Base-by-base conservation (phyloP, 1,140 invertebrate genomes). In the Ooceraea biroi region DNA sequence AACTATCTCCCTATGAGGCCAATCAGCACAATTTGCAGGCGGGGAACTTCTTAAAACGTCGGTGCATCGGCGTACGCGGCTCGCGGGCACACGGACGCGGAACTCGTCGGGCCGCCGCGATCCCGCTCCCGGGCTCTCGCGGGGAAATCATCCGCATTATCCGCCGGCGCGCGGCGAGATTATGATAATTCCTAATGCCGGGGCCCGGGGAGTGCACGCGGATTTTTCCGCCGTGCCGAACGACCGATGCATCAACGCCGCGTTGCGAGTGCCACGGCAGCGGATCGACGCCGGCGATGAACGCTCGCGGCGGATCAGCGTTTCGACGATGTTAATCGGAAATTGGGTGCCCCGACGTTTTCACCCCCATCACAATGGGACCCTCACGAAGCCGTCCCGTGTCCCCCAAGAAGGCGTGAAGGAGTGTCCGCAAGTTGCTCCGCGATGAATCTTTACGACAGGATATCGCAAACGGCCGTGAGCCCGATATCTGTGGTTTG, bases 121-220 rank as follows among this genome's bases (percentile, higher is more conserved):
- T 73, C 46, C 30, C 58, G 80, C 85, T 76, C 52, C 57, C 52
- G 78, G 87, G 22, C 25, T 27, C 86, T 88, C 85, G 84, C 68
- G 83, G 86, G 82, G 85, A 92, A 91, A 91, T 92, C 88, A 89
- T 89, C 74, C 87, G 91, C 86, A 88, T 92, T 92, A 92, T 93
- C 89, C 88, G 83, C 82, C 30, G 63, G 84, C 76, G 88, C 87
- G 85, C 86, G 88, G 89, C 89, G 88, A 90, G 91, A 92, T 93
- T 92, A 93, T 91, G 90, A 92, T 93, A 93, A 92, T 93, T 91
- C 85, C n/a, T 46, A 19, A 68, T 44, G 55, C 30, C 65, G 50
- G 14, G 8, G 46, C 61, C 17, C 63, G 76, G 50, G 55, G 52
- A 83, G 85, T 80, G 68, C 82, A 76, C 86, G 86, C 66, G 55